Percentiles rank a stretch among this genome's conserved stretches.
Evolutionary conservation across 2,113 vertebrate species (phyloP).

Genomic region (Psettodes erumei): DNA sequence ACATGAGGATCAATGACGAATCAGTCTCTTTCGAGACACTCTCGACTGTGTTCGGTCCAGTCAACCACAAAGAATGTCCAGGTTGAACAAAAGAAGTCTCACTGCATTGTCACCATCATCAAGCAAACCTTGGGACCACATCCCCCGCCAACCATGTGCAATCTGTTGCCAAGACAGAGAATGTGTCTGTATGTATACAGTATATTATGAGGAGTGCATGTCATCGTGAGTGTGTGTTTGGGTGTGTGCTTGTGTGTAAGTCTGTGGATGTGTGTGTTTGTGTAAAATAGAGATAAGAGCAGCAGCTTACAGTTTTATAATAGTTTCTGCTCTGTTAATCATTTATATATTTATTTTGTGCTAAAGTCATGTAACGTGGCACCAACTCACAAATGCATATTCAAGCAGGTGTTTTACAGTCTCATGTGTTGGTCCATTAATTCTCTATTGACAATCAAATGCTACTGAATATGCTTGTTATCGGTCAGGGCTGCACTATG

Average conservation of each 20-base stretch:
- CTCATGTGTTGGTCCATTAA: slow-evolving; percentile 40
- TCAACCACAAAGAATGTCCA: slow-evolving; percentile 90
- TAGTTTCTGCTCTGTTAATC: slow-evolving; percentile 51
- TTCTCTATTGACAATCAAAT: slow-evolving; percentile 51
- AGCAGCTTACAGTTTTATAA: slow-evolving; percentile 44
- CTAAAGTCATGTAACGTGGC: slow-evolving; percentile 39
- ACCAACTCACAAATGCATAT: slow-evolving; percentile 46
- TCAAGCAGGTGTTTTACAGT: slow-evolving; percentile 26
- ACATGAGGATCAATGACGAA: slow-evolving; percentile 85
- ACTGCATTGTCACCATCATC: background rate
- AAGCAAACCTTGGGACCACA: slow-evolving; percentile 68
- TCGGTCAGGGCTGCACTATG: slow-evolving; percentile 34
- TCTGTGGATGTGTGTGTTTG: slow-evolving; percentile 13
- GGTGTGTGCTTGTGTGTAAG: background rate
- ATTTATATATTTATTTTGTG: slow-evolving; percentile 80
- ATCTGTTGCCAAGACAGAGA: slow-evolving; percentile 73
- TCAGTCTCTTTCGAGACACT: slow-evolving; percentile 80
- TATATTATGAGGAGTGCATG: slow-evolving; percentile 24
- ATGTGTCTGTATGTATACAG: slow-evolving; percentile 63
- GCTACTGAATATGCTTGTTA: slow-evolving; percentile 54
- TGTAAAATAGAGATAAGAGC: slow-evolving; percentile 21
- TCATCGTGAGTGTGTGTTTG: slow-evolving; percentile 8
- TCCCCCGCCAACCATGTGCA: slow-evolving; percentile 71
- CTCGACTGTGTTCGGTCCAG: slow-evolving; percentile 81
- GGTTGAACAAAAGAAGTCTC: slow-evolving; percentile 67